These are phyloP conservation scores for Microctonus brassicae DNA, from an alignment of 2,888 invertebrate species.

Conservation along the genomic window DNA sequence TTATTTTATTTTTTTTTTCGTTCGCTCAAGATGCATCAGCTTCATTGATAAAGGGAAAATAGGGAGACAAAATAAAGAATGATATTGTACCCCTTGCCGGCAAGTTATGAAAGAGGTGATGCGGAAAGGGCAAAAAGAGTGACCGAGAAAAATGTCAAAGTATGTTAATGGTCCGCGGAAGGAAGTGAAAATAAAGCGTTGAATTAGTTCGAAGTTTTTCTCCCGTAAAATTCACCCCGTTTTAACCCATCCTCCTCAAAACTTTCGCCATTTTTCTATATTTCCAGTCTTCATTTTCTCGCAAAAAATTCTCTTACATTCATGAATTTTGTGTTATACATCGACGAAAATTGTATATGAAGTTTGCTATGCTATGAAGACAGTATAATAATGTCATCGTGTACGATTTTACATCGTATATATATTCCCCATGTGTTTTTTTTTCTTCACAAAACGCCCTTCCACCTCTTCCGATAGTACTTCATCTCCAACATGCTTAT, in stretches of 20 bases:
- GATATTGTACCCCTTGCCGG: slow-evolving; percentile 5
- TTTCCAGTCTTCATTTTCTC: slow-evolving; percentile 25
- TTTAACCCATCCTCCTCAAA: not conserved
- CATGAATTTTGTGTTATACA: slow-evolving; percentile 5
- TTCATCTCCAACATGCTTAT: not conserved
- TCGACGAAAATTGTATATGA: not conserved
- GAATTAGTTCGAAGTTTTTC: slow-evolving; percentile 61
- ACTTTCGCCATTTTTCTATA: slow-evolving; percentile 28
- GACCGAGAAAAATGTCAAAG: slow-evolving; percentile 49
- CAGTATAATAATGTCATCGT: not conserved
- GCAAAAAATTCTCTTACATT: slow-evolving; percentile 3
- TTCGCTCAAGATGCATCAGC: slow-evolving; percentile 26
- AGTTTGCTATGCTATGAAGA: not conserved
- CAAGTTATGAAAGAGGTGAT: slow-evolving; percentile 29
- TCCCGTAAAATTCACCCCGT: slow-evolving; percentile 57
- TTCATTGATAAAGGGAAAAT: slow-evolving; percentile 40
- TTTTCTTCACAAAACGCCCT: too few relatives aligned
- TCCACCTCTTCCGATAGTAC: too few relatives aligned
- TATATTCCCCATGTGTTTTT: not conserved
- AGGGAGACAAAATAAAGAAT: not conserved
- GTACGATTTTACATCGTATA: not conserved
- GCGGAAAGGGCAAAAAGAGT: slow-evolving; percentile 36
- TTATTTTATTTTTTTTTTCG: too few relatives aligned
- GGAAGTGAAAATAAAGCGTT: slow-evolving; percentile 62
- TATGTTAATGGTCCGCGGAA: slow-evolving; percentile 65